A percentile compares a stretch with the other conserved stretches of the same genome.
Evolutionary conservation across 2,888 invertebrate species (phyloP).

Genomic region (Mesodorylaimus sp.): DNA sequence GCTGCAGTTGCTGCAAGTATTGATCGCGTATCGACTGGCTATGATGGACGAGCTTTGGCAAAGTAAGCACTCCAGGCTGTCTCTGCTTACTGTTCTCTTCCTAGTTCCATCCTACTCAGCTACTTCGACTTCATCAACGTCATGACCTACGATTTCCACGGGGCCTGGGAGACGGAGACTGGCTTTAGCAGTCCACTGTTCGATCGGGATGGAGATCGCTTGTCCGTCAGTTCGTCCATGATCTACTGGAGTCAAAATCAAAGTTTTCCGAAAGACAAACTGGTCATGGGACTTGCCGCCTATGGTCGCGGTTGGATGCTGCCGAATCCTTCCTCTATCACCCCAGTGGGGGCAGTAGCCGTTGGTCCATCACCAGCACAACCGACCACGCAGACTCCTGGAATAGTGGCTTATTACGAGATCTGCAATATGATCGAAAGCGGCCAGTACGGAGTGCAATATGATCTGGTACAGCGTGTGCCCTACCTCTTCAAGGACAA

Average conservation of each 20-base stretch:
- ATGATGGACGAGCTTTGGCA: constrained; percentile 2
- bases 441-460: no score
- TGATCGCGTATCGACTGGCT: background rate
- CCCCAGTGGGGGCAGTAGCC: no score
- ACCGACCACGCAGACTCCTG: no score
- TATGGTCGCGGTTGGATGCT: constrained; percentile 25
- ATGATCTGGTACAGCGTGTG: background rate
- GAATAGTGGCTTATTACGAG: no score
- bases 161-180: constrained; percentile 8
- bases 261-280: constrained; percentile 24
- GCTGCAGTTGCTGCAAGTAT: constrained; percentile 6
- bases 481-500: constrained; percentile 5
- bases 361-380: no score
- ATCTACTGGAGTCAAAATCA: no score
- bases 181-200: constrained; percentile 7
- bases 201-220: background rate
- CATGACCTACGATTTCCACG: constrained; percentile 11
- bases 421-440: no score
- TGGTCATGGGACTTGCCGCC: constrained; percentile 22
- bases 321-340: no score
- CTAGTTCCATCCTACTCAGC: constrained; percentile 1
- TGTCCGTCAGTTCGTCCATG: no score
- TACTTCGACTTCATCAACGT: constrained; percentile 5
- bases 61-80: no score
- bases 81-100: no score